Evolutionary conservation across 2,113 vertebrate species (phyloP), one percentile per base, ranked within the genome.

Genomic region (Lasiurus borealis): DNA sequence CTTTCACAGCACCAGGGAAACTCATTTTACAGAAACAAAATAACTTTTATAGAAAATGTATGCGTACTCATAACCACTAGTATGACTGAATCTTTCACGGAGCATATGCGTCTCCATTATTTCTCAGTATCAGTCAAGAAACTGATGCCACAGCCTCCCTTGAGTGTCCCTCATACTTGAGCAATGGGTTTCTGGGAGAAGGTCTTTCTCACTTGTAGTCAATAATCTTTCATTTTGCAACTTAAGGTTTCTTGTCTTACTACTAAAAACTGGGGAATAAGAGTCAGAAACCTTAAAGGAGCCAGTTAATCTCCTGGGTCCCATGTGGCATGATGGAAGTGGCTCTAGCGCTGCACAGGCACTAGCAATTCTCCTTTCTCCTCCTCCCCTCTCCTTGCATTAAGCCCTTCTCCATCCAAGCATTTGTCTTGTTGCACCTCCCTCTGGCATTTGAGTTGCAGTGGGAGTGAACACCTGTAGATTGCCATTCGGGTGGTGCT

Each of bases 11-110:
- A 71, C 36, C 54, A 59, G 13, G 95, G 76, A 73, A 89, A 90
- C 29, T 25, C 90, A 23, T 27, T 95, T 96, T 69, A 62, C 31
- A 87, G 46, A 12, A 75, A 29, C 7, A 89, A 94, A 95, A 73
- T 19, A 15, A 46, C 1, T 54, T 11, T 44, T 92, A 82, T 66
- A 95, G 96, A 92, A 40, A 5, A 15, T 21, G 21, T 88, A 16
- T 31, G 57, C 68, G 73, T 27, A 21, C 16, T 29, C 8, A 15
- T 18, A 16, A 15, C 15, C 34, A 48, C 14, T 5, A 77, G 82
- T 52, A 64, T 40, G 94, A 83, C 15, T 36, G 7, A 80, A 12
- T 50, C 69, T 96, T 93, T 40, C 40, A 40, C 54, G 46, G 57
- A 87, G 84, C 16, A 40, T 5, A 31, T 3, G 3, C 7, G 5